A percentile compares a stretch with the other conserved stretches of the same genome.
Conservation (phyloP, 1,140 invertebrate species). For the Maconellicoccus hirsutus region DNA sequence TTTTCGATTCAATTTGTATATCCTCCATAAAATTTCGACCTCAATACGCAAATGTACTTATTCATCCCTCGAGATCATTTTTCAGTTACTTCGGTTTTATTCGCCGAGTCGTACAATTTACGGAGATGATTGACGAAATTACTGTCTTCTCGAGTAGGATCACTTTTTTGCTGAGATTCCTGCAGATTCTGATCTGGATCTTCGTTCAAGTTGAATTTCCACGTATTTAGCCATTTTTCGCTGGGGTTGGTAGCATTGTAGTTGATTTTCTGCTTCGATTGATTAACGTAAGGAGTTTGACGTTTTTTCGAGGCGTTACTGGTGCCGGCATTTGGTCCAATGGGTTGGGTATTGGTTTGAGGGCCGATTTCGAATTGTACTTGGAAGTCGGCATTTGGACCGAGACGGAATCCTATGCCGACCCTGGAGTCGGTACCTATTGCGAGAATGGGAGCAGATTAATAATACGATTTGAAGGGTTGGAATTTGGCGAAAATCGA, state of each 20-base stretch:
- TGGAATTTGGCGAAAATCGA: too few species aligned
- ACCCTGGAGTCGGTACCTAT: conserved; percentile 65
- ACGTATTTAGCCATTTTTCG: conserved; percentile 22
- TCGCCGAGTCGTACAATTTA: background rate
- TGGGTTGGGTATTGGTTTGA: conserved; percentile 51
- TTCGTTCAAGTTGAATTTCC: conserved; percentile 13
- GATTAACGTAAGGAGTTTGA: background rate
- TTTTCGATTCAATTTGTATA: too few species aligned
- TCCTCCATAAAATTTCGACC: too few species aligned
- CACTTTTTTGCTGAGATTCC: background rate
- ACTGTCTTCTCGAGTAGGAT: background rate
- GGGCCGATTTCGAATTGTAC: conserved; percentile 62
- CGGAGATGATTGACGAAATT: background rate
- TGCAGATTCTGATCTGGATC: background rate
- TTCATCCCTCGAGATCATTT: too few species aligned
- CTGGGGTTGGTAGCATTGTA: background rate
- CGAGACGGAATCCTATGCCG: conserved; percentile 64
- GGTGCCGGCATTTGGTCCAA: conserved; percentile 31
- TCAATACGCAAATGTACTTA: too few species aligned
- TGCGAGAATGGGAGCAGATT: conserved; percentile 27
- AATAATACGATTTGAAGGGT: too few species aligned
- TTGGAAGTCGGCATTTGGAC: conserved; percentile 68
- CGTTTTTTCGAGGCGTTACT: conserved; percentile 18
- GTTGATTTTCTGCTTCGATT: background rate
- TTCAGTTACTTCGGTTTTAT: background rate